Conservation (phyloP, 2,113 vertebrate genomes). For the Callipepla squamata region DNA sequence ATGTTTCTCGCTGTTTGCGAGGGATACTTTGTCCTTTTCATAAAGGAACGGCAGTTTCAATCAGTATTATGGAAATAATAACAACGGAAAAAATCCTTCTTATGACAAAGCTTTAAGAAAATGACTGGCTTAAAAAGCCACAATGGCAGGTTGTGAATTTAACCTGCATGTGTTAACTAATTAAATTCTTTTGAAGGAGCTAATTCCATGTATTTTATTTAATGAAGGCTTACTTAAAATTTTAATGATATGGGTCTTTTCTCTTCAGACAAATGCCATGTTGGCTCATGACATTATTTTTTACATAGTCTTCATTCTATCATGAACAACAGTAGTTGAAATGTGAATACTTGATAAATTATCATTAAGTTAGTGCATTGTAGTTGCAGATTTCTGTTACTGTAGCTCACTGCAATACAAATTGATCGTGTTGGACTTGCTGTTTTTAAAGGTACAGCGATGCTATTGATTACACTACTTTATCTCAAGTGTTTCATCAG, state of each 20-base stretch:
- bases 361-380: constrained; percentile 54
- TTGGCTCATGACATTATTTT: constrained; percentile 53
- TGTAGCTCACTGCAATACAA: constrained; percentile 5
- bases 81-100: neutral
- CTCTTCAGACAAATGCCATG: constrained; percentile 17
- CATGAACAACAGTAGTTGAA: constrained; percentile 47
- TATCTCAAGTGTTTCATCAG: constrained; percentile 58
- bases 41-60: neutral
- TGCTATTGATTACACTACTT: constrained; percentile 55
- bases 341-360: constrained; percentile 26
- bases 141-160: constrained; percentile 46
- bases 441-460: constrained; percentile 45
- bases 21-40: constrained; percentile 28
- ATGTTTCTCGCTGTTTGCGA: neutral
- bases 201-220: constrained; percentile 58
- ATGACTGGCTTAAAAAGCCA: neutral
- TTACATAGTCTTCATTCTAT: constrained; percentile 53
- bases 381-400: constrained; percentile 61
- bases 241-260: constrained; percentile 45
- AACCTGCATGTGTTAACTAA: constrained; percentile 23
- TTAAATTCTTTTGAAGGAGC: constrained; percentile 55
- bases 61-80: constrained; percentile 10
- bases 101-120: neutral
- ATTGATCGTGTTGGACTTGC: constrained; percentile 38
- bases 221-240: constrained; percentile 52